Evolutionary conservation across 1,140 invertebrate species (phyloP).

Genomic region (Leptopilina boulardi): DNA sequence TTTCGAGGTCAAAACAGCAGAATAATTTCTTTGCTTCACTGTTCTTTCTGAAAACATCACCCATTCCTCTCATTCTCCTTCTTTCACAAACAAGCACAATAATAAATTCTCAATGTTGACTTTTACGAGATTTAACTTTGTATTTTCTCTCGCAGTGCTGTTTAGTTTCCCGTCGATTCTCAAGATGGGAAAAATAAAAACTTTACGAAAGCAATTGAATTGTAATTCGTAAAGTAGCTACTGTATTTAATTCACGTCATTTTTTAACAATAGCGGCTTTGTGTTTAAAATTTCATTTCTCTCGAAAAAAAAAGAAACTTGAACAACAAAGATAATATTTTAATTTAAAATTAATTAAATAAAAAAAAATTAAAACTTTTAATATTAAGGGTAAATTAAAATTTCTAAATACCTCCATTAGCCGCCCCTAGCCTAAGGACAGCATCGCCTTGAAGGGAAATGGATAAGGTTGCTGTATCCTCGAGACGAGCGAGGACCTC

Average conservation of each 20-base stretch:
- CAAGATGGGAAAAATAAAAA: background rate
- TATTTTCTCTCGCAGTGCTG: background rate
- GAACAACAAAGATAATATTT: background rate
- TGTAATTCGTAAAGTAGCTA: background rate
- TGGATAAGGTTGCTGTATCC: slow-evolving; percentile 76
- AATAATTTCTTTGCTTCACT: background rate
- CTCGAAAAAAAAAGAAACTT: too few species aligned
- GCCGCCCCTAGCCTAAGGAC: slow-evolving; percentile 73
- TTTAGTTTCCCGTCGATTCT: slow-evolving; percentile 1
- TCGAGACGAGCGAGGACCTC: slow-evolving; percentile 76
- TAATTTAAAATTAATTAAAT: too few species aligned
- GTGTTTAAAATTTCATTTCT: too few species aligned
- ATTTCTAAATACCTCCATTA: slow-evolving; percentile 71
- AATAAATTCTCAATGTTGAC: slow-evolving; percentile 5
- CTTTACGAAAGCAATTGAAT: background rate
- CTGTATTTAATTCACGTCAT: too few species aligned
- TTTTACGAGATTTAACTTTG: slow-evolving; percentile 1
- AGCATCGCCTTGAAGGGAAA: slow-evolving; percentile 74
- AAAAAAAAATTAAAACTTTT: too few species aligned
- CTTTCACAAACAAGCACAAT: slow-evolving; percentile 21
- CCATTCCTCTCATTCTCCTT: too few species aligned
- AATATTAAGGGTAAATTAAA: too few species aligned
- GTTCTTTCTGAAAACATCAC: background rate
- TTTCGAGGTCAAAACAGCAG: background rate
- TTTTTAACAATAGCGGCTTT: too few species aligned